These are phyloP conservation scores for Cryptus viduatorius DNA, from an alignment of 2,888 invertebrate genomes.

Conservation along the genomic window DNA sequence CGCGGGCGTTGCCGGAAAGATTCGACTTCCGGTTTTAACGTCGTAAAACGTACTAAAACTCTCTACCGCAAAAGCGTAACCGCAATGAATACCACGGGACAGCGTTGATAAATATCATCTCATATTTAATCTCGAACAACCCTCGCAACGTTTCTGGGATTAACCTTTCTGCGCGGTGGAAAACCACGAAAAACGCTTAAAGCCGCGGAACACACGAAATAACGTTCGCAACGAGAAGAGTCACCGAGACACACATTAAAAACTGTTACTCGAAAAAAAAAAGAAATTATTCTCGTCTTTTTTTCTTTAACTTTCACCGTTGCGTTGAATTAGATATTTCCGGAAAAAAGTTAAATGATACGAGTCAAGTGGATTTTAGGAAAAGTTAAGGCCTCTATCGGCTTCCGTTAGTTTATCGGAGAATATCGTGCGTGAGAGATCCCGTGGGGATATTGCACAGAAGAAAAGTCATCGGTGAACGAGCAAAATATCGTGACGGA, in stretches of 20 bases:
- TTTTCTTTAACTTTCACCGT: too few species aligned
- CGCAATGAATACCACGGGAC: conserved; percentile 7
- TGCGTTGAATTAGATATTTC: background rate
- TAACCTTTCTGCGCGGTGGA: conserved; percentile 7
- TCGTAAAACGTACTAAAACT: conserved; percentile 34
- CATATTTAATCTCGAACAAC: conserved; percentile 41
- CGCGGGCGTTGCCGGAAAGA: conserved; percentile 60
- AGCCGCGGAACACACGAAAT: background rate
- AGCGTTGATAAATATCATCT: conserved; percentile 47
- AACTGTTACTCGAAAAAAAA: background rate
- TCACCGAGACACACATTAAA: background rate
- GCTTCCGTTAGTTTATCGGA: background rate
- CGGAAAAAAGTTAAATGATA: background rate
- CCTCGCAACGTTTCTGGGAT: background rate
- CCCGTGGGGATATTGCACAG: conserved; percentile 15
- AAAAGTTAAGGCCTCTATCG: conserved; percentile 1
- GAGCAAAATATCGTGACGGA: conserved; percentile 29
- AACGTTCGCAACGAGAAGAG: background rate
- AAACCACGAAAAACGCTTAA: background rate
- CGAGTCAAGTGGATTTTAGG: background rate
- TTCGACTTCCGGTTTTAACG: conserved; percentile 54
- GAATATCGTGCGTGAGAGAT: background rate
- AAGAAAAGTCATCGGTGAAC: conserved; percentile 25
- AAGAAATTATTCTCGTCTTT: background rate
- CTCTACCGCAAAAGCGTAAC: background rate